phyloP scores from a whole-genome alignment of 64 coral and sea anemone species.

The Astreopora myriophthalma region DNA sequence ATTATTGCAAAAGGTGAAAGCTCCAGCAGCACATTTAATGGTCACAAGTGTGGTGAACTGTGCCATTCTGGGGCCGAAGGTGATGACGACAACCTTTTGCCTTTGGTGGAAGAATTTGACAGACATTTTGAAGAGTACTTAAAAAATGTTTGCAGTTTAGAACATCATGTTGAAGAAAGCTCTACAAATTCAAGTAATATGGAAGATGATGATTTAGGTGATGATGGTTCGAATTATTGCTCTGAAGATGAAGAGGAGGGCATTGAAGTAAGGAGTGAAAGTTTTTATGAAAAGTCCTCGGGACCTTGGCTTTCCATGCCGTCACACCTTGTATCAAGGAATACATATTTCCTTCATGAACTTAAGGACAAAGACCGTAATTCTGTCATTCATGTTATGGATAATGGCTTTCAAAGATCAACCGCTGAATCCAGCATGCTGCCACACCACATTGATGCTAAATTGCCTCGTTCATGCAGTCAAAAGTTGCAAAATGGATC shows the following conservation, averaged over 20 bases:
- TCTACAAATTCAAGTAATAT: neutral
- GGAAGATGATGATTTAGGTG: neutral
- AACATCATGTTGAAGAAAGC: neutral
- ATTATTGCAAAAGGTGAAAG: neutral
- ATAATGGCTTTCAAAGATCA: neutral
- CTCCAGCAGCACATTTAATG: neutral
- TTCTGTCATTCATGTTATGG: neutral
- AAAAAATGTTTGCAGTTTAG: neutral
- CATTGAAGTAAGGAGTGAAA: neutral
- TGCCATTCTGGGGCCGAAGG: neutral
- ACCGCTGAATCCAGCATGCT: neutral
- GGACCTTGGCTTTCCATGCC: neutral
- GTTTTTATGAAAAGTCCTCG: neutral
- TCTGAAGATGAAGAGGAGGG: neutral
- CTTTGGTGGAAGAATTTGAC: constrained; percentile 62
- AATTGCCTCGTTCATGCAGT: neutral
- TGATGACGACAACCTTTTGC: neutral
- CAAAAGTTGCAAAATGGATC: neutral
- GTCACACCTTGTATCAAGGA: neutral
- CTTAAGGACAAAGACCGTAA: neutral
- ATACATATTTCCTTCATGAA: neutral
- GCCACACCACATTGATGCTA: neutral
- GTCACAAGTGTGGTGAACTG: neutral
- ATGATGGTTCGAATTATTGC: neutral
- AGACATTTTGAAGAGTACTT: constrained; percentile 59